Base-by-base conservation (phyloP, 2,113 vertebrate genomes). In the Phoxinus phoxinus region DNA sequence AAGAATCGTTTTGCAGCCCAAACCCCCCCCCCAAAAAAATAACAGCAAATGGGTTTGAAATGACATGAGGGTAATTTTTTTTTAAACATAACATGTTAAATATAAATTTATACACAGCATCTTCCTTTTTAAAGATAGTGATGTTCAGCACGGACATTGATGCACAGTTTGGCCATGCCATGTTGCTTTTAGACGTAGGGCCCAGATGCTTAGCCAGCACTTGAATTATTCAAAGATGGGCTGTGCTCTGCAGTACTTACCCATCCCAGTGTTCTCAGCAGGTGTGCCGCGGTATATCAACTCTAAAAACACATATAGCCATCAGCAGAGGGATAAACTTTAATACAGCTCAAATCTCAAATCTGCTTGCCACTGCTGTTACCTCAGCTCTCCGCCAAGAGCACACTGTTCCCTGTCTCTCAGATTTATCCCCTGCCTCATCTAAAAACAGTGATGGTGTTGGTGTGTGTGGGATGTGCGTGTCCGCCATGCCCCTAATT, bases 401-500 rank as follows among this genome's bases (percentile, higher is more conserved):
- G 37, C 27, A 23, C 32, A 27, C 58, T 56, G 80, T 81, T 80
- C 59, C 44, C 53, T 1, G 7, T 6, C 79, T 56, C 13, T 63
- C 21, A 44, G 51, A 69, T 19, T 69, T 87, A 80, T 86, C 82
- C 81, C 44, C n/a, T 81, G 27, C 69, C 25, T 74, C 63, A 86
- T 84, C 72, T 53, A 30, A 86, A 83, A 72, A 41, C 61, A 75
- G 79, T 73, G 61, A 46, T 48, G 30, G 76, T 72, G 37, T 65
- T 85, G 59, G 77, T 35, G 65, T 81, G 80, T 80, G 71, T 84
- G 75, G 83, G 84, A 85, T 85, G 61, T 88, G 59, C 82, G 69
- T 83, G 86, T 81, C 80, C 63, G 84, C 87, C 76, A 86, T 71
- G 75, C 76, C 89, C 87, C 89, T 91, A 90, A 89, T 92, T 85